Conservation (phyloP, 2,888 invertebrate species). For the Nemurella pictetii region DNA sequence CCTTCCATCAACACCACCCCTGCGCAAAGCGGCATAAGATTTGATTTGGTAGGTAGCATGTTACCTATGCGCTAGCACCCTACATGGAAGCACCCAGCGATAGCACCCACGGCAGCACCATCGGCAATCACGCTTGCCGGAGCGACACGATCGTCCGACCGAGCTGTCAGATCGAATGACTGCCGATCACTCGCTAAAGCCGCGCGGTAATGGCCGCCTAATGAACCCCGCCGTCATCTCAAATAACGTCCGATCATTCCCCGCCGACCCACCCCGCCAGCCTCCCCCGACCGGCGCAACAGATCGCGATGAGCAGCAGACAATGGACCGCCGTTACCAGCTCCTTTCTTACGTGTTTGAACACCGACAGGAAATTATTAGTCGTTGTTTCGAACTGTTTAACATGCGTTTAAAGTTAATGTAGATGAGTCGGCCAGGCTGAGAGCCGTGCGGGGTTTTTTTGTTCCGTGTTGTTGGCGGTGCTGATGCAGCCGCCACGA, state of each 20-base stretch:
- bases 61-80: too few species aligned
- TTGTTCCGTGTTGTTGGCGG: not conserved
- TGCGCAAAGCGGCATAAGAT: too few species aligned
- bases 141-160: not conserved
- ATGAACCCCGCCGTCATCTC: not conserved
- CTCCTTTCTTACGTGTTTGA: not conserved
- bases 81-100: too few species aligned
- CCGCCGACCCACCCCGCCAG: not conserved
- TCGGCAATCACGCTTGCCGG: not conserved
- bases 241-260: not conserved
- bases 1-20: too few species aligned
- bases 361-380: not conserved
- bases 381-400: not conserved
- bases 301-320: not conserved
- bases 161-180: not conserved
- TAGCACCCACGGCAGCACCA: too few species aligned
- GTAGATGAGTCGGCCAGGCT: not conserved
- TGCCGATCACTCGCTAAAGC: not conserved
- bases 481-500: too few species aligned
- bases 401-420: not conserved
- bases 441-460: not conserved
- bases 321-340: not conserved
- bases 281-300: not conserved
- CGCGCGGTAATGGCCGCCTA: not conserved
- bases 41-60: too few species aligned